phyloP scores from a whole-genome alignment of 2,113 vertebrate species.

The Pteropus alecto region DNA sequence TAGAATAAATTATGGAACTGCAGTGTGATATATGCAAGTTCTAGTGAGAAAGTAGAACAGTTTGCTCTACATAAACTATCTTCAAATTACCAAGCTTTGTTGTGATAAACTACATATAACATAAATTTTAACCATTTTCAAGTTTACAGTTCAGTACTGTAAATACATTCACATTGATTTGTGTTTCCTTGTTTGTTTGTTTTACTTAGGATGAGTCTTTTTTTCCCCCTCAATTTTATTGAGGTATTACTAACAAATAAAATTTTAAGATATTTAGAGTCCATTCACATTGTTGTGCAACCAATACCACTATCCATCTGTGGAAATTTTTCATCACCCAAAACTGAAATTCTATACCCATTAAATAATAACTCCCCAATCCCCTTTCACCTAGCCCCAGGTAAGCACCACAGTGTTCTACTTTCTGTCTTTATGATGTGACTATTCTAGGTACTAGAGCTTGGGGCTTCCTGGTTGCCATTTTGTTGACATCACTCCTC shows the following conservation, averaged over 20 bases:
- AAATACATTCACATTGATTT: background rate
- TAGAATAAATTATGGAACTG: background rate
- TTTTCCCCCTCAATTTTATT: background rate
- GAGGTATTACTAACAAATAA: background rate
- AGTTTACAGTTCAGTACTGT: background rate
- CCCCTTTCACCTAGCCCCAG: fast-evolving
- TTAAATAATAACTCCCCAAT: background rate
- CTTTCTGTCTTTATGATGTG: background rate
- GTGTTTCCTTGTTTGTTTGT: background rate
- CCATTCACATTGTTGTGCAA: background rate
- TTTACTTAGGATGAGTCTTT: background rate
- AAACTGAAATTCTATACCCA: background rate
- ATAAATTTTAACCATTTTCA: background rate
- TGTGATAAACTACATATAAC: background rate
- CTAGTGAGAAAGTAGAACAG: background rate
- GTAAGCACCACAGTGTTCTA: background rate
- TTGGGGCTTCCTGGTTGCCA: background rate
- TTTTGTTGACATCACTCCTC: background rate
- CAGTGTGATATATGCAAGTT: background rate
- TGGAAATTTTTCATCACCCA: background rate
- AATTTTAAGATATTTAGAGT: background rate
- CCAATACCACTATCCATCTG: background rate
- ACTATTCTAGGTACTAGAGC: background rate
- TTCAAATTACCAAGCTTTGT: background rate
- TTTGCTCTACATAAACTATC: background rate